Percentiles rank a stretch among this genome's conserved stretches.
phyloP scores from a whole-genome alignment of 1,140 invertebrate species.

The Drosophila yakuba region DNA sequence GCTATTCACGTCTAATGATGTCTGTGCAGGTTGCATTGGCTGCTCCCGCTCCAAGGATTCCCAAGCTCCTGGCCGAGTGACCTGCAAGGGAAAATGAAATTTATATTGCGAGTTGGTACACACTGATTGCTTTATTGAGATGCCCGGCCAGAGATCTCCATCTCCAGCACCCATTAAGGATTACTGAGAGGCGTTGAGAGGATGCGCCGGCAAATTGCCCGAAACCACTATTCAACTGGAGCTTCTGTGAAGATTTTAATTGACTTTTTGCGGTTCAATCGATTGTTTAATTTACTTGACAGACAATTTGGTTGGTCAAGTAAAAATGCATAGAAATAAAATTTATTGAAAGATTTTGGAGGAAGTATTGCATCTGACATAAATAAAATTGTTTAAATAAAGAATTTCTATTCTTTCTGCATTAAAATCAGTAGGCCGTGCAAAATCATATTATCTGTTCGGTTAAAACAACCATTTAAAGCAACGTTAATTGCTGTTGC shows the following conservation, averaged over 20 bases:
- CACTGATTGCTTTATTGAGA: constrained; percentile 68
- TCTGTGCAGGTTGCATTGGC: constrained; percentile 78
- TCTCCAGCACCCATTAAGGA: constrained; percentile 7
- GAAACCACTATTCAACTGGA: constrained; percentile 7
- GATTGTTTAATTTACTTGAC: constrained; percentile 19
- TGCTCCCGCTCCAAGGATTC: constrained; percentile 45
- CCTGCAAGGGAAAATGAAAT: constrained; percentile 45
- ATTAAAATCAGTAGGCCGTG: neutral
- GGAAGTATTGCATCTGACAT: neutral
- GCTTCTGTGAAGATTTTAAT: constrained; percentile 24
- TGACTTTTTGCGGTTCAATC: constrained; percentile 38
- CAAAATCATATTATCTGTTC: neutral
- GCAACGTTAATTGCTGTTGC: too few relatives aligned
- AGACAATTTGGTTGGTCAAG: neutral
- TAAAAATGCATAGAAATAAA: neutral
- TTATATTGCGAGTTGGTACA: constrained; percentile 47
- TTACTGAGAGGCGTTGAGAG: neutral
- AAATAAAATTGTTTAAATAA: neutral
- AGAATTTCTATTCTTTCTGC: neutral
- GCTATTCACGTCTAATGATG: constrained; percentile 70
- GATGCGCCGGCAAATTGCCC: constrained; percentile 21
- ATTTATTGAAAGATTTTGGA: neutral
- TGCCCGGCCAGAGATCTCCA: constrained; percentile 35
- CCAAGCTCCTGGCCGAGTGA: constrained; percentile 19
- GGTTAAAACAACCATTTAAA: too few relatives aligned